Percentiles rank a stretch among this genome's conserved stretches.
phyloP scores from a whole-genome alignment of 2,888 invertebrate genomes.

The Pogonocherus hispidulus region DNA sequence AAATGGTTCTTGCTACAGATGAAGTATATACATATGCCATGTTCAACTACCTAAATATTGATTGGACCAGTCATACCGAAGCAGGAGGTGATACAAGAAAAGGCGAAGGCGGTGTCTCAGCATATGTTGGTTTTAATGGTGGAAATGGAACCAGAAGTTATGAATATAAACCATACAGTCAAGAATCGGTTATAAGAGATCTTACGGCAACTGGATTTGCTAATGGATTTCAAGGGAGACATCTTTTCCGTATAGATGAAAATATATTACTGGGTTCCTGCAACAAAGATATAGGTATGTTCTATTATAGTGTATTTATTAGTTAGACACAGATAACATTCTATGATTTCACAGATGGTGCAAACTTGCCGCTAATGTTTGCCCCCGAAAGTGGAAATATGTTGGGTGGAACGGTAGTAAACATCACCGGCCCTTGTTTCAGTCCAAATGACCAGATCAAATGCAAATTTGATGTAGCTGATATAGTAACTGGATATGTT shows the following conservation, averaged over 20 bases:
- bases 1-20: slow-evolving; percentile 92
- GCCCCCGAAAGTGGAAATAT: slow-evolving; percentile 97
- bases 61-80: slow-evolving; percentile 93
- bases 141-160: slow-evolving; percentile 93
- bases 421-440: slow-evolving; percentile 97
- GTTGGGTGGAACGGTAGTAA: slow-evolving; percentile 96
- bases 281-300: slow-evolving; percentile 87
- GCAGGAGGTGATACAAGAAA: slow-evolving; percentile 90
- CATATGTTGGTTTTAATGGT: slow-evolving; percentile 95
- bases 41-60: slow-evolving; percentile 92
- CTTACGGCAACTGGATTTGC: slow-evolving; percentile 88
- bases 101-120: slow-evolving; percentile 90
- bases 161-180: slow-evolving; percentile 92
- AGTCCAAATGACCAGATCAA: slow-evolving; percentile 80
- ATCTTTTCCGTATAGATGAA: slow-evolving; percentile 95
- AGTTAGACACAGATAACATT: background rate
- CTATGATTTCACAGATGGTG: slow-evolving; percentile 74
- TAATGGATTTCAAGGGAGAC: slow-evolving; percentile 90
- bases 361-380: slow-evolving; percentile 85
- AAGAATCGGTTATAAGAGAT: slow-evolving; percentile 86
- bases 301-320: background rate
- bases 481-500: slow-evolving; percentile 82
- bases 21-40: slow-evolving; percentile 95
- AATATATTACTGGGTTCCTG: slow-evolving; percentile 94
- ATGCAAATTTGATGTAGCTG: slow-evolving; percentile 85